Conservation (phyloP, 2,888 invertebrate species). For the Trichogramma evanescens region DNA sequence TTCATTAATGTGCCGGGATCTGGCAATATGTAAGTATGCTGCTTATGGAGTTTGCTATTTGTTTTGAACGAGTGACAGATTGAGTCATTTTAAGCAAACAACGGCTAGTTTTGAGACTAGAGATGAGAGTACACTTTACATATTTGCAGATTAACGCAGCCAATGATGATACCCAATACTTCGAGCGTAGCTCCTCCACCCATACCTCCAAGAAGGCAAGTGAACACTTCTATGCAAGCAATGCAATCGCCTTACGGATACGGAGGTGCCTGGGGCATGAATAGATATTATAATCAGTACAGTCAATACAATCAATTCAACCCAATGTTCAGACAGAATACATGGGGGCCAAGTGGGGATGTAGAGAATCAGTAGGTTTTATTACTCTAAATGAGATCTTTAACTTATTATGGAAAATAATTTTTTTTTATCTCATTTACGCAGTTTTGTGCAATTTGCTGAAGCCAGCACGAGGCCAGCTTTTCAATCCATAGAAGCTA, state of each 20-base stretch:
- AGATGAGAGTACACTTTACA: no score
- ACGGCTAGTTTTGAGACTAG: no score
- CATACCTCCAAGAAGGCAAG: conserved; percentile 36
- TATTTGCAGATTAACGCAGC: conserved; percentile 12
- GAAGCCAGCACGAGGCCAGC: conserved; percentile 88
- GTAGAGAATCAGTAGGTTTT: conserved; percentile 56
- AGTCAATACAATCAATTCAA: conserved; percentile 17
- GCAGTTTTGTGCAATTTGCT: conserved; percentile 75
- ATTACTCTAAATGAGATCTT: no score
- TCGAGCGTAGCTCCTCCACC: conserved; percentile 33
- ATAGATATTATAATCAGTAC: conserved; percentile 41
- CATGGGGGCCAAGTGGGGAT: conserved; percentile 48
- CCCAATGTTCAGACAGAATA: conserved; percentile 27
- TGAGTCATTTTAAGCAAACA: no score
- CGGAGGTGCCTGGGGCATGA: conserved; percentile 35
- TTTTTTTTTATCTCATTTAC: conserved; percentile 21
- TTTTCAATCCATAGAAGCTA: conserved; percentile 89
- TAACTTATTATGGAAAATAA: background rate
- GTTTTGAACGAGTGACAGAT: no score
- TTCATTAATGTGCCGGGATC: no score
- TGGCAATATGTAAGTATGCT: no score
- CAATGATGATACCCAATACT: conserved; percentile 20
- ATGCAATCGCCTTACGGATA: conserved; percentile 27
- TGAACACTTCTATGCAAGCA: conserved; percentile 22
- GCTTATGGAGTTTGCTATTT: no score